A percentile compares a stretch with the other conserved stretches of the same genome.
Evolutionary conservation across 2,797 vertebrate genomes (phyloP).

Genomic region (Distichodus sexfasciatus): DNA sequence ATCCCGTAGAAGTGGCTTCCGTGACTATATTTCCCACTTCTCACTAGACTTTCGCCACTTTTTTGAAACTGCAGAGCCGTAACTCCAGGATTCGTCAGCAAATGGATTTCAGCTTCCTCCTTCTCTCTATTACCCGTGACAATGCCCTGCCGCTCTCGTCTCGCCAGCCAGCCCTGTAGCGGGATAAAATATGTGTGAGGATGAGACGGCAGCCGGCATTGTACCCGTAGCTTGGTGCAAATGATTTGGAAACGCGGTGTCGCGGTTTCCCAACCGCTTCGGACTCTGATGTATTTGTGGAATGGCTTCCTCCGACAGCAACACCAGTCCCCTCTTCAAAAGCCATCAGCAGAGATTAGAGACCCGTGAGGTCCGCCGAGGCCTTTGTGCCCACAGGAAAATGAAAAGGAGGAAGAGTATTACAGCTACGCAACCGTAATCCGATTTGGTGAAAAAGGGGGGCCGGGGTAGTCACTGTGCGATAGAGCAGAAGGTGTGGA

Average conservation of each 20-base stretch:
- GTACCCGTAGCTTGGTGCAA: too few relatives aligned
- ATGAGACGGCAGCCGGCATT: too few relatives aligned
- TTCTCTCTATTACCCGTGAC: too few relatives aligned
- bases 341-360: slow-evolving; percentile 20
- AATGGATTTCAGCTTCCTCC: too few relatives aligned
- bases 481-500: neutral
- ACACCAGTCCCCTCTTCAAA: slow-evolving; percentile 12
- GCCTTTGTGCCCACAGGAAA: slow-evolving; percentile 7
- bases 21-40: too few relatives aligned
- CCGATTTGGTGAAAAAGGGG: neutral
- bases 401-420: slow-evolving; percentile 10
- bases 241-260: slow-evolving; percentile 20
- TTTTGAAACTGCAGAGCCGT: too few relatives aligned
- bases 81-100: too few relatives aligned
- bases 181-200: too few relatives aligned
- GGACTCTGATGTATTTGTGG: slow-evolving; percentile 19
- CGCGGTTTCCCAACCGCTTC: neutral
- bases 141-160: too few relatives aligned
- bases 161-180: too few relatives aligned
- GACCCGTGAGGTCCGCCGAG: neutral
- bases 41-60: too few relatives aligned
- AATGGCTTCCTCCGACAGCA: slow-evolving; percentile 19
- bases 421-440: neutral
- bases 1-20: too few relatives aligned
- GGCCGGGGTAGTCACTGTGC: neutral